These are phyloP conservation scores for Clarias batrachus DNA, from an alignment of 2,113 vertebrate genomes.

Conservation along the genomic window DNA sequence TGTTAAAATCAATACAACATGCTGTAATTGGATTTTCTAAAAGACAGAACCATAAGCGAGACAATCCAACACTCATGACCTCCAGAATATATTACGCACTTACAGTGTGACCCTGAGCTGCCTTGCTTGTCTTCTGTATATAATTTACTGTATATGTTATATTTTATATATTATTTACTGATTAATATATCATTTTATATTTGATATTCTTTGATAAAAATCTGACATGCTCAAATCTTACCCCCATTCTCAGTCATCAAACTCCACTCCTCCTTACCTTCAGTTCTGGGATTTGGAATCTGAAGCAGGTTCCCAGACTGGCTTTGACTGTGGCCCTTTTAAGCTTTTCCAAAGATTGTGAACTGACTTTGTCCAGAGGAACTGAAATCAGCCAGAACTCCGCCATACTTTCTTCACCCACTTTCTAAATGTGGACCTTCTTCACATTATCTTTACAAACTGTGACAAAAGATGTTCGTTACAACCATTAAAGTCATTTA, in stretches of 20 bases:
- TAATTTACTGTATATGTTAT: neutral
- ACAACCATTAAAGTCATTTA: constrained; percentile 20
- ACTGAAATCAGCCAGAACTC: constrained; percentile 94
- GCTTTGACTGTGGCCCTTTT: constrained; percentile 81
- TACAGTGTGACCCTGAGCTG: neutral
- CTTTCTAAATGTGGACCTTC: constrained; percentile 11
- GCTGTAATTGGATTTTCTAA: constrained; percentile 19
- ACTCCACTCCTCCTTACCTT: constrained; percentile 77
- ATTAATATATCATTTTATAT: too few species aligned
- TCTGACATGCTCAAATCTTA: neutral
- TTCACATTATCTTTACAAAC: constrained; percentile 22
- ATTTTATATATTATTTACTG: neutral
- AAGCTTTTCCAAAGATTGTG: constrained; percentile 84
- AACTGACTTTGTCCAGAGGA: constrained; percentile 86
- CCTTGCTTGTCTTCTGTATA: neutral
- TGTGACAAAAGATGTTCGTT: constrained; percentile 34
- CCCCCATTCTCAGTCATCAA: neutral
- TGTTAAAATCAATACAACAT: neutral
- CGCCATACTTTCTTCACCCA: constrained; percentile 70
- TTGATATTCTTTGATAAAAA: neutral
- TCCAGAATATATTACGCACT: constrained; percentile 48
- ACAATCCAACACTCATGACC: constrained; percentile 67
- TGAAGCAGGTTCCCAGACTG: constrained; percentile 81
- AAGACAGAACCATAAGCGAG: constrained; percentile 64
- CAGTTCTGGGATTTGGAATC: constrained; percentile 88